Conservation (phyloP, 2,113 vertebrate species). For the Sylvia atricapilla region DNA sequence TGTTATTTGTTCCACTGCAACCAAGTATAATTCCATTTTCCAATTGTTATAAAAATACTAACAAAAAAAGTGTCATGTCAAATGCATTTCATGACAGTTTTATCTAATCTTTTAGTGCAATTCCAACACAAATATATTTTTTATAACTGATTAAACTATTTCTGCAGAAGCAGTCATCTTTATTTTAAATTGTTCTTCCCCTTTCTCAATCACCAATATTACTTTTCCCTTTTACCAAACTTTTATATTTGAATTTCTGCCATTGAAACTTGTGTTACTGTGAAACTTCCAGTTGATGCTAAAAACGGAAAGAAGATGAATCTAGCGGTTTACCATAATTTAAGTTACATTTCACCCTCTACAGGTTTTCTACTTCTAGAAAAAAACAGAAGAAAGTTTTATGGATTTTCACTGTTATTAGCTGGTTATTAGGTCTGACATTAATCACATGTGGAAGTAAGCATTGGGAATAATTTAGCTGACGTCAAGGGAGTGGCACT, state of each 20-base stretch:
- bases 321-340: background rate
- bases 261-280: background rate
- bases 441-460: background rate
- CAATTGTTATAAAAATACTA: background rate
- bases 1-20: background rate
- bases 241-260: background rate
- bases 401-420: background rate
- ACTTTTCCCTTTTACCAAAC: background rate
- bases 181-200: background rate
- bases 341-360: background rate
- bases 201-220: background rate
- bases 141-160: background rate
- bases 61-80: background rate
- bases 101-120: background rate
- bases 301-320: background rate
- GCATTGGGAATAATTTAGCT: background rate
- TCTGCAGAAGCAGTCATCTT: background rate
- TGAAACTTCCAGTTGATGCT: background rate
- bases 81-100: background rate
- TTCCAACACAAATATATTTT: background rate
- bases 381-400: background rate
- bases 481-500: background rate
- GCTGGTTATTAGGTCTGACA: background rate
- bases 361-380: background rate
- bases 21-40: background rate